Evolutionary conservation across 2,113 vertebrate species (phyloP), one percentile per base, ranked within the genome.

Genomic region (Oncorhynchus keta): DNA sequence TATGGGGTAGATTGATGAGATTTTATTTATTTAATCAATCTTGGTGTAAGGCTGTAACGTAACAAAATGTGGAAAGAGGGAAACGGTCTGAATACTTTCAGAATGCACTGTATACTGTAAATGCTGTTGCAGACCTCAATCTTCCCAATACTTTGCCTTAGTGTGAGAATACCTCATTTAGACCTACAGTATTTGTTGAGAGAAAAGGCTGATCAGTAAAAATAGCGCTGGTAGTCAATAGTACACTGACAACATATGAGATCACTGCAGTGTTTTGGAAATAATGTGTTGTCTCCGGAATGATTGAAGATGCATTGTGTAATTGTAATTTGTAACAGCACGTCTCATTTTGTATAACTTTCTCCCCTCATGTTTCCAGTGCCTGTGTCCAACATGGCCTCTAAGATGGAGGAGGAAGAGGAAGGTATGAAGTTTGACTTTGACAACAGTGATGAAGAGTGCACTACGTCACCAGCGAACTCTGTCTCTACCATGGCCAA

Each of bases 341-440:
- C 39, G 9, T 45, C 39, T 45, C 8, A 45, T 45, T 14, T 57
- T 20, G 18, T 20, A 20, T 64, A 64, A 64, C 22, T 64, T 64
- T 64, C 20, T 64, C 9, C 22, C 55, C 16, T 62, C 26, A 73
- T 32, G 9, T 79, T 76, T 81, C 35, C 49, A 86, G 85, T 76
- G 71, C 73, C 74, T 13, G 35, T 84, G 57, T n/a, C 79, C 26
- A 75, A 72, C 51, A 72, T 72, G 45, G 65, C 80, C 57, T 68
- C 69, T 59, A 80, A 72, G 45, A 73, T 57, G 67, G 85, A 83
- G 6, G 79, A 86, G 39, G 85, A 86, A 45, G 85, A 86, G 55
- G 66, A 73, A n/a, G 82, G 85, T 12, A 74, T 84, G 69, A 79
- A 72, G 59, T 86, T 86, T 81, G 73, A 86, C 71, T 86, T 86